Percentiles rank a stretch among this genome's conserved stretches.
phyloP scores from a whole-genome alignment of 23 tunicate genomes.

The Trididemnum nubilum region DNA sequence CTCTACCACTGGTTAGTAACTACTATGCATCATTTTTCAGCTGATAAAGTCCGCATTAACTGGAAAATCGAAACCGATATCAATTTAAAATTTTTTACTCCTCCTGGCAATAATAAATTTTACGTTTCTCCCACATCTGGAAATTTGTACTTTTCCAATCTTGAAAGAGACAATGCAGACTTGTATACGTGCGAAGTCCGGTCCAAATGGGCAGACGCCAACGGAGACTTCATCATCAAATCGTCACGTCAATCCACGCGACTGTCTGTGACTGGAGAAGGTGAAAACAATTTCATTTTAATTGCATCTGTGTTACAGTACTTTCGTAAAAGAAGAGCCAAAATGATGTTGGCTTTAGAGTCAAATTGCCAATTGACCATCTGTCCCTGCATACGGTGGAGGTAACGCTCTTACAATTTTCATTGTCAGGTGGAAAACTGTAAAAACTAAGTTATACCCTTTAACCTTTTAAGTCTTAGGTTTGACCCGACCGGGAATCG shows the following conservation, averaged over 20 bases:
- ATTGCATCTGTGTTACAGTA: too few species aligned
- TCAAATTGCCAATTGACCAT: too few species aligned
- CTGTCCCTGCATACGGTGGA: too few species aligned
- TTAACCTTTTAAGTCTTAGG: not conserved
- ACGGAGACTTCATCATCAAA: not conserved
- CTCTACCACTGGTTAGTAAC: too few species aligned
- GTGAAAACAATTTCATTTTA: too few species aligned
- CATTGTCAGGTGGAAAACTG: too few species aligned
- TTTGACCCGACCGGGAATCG: not conserved
- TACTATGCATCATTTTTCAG: too few species aligned
- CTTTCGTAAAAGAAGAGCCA: not conserved
- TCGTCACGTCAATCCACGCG: not conserved
- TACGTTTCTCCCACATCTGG: conserved; percentile 41
- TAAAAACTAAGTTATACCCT: too few species aligned
- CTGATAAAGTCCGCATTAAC: too few species aligned
- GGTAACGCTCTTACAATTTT: too few species aligned
- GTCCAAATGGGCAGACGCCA: conserved; percentile 1
- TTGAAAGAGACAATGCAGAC: not conserved
- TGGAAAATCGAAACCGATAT: too few species aligned
- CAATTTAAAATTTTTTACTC: not conserved
- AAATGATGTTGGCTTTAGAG: too few species aligned
- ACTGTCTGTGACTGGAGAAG: not conserved
- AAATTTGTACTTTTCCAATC: conserved; percentile 34
- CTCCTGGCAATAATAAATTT: not conserved
- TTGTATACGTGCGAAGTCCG: not conserved